Percentiles rank a stretch among this genome's conserved stretches.
phyloP scores from a whole-genome alignment of 2,888 invertebrate genomes.

The Diloba caeruleocephala region DNA sequence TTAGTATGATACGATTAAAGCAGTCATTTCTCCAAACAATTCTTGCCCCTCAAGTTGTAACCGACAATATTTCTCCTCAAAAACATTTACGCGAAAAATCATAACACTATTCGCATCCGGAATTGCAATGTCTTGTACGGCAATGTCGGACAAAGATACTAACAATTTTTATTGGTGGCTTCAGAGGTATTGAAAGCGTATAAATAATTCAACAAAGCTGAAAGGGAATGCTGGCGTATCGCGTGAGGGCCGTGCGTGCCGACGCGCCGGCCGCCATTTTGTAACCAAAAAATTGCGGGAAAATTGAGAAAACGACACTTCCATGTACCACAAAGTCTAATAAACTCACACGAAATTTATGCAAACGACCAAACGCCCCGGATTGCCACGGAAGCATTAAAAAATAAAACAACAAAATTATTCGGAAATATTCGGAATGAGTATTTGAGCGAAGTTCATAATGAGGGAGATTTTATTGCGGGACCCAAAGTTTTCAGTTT shows the following conservation, averaged over 20 bases:
- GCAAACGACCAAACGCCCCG: slow-evolving; percentile 67
- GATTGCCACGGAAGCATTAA: slow-evolving; percentile 67
- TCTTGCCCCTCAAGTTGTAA: slow-evolving; percentile 8
- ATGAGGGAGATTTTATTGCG: slow-evolving; percentile 68
- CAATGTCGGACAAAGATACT: slow-evolving; percentile 61
- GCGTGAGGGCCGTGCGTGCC: slow-evolving; percentile 71
- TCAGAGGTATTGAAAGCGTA: slow-evolving; percentile 63
- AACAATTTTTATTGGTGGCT: slow-evolving; percentile 62
- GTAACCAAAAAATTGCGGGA: slow-evolving; percentile 81
- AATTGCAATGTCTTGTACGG: slow-evolving; percentile 37
- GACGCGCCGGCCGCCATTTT: slow-evolving; percentile 78
- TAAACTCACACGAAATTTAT: slow-evolving; percentile 74
- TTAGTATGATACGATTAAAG: slow-evolving; percentile 29
- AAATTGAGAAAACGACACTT: slow-evolving; percentile 86
- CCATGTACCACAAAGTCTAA: slow-evolving; percentile 58
- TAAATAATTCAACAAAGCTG: slow-evolving; percentile 67
- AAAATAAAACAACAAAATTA: slow-evolving; percentile 70
- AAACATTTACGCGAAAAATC: slow-evolving; percentile 44
- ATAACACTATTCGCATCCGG: slow-evolving; percentile 51
- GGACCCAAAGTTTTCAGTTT: slow-evolving; percentile 66
- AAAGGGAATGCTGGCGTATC: slow-evolving; percentile 59
- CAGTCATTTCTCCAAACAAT: slow-evolving; percentile 26
- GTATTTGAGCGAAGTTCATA: slow-evolving; percentile 61
- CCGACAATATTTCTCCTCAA: slow-evolving; percentile 22
- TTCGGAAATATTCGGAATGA: slow-evolving; percentile 55